Evolutionary conservation across 2,113 vertebrate genomes (phyloP).

Genomic region (Callopanchax toddi): DNA sequence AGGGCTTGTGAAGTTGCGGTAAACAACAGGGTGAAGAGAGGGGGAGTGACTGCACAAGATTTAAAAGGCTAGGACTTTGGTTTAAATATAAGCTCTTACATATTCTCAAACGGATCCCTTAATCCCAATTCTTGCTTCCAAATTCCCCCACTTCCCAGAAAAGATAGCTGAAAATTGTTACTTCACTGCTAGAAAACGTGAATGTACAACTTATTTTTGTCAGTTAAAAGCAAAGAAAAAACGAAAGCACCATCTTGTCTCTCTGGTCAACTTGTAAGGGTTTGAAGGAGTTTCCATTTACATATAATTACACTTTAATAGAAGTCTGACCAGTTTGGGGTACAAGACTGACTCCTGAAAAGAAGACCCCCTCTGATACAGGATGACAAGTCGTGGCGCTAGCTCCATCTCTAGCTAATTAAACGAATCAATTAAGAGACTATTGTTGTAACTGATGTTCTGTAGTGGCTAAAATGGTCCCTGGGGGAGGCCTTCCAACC

Average conservation of each 20-base stretch:
- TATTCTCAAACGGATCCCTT: conserved; percentile 38
- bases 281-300: conserved; percentile 77
- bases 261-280: conserved; percentile 63
- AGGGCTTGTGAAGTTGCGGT: conserved; percentile 52
- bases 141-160: conserved; percentile 35
- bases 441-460: conserved; percentile 96
- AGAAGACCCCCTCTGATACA: conserved; percentile 80
- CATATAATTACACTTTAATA: conserved; percentile 81
- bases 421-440: conserved; percentile 99
- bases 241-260: conserved; percentile 35
- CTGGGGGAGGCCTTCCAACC: conserved; percentile 90
- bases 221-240: conserved; percentile 2
- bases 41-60: conserved; percentile 45
- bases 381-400: conserved; percentile 87
- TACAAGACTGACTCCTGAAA: conserved; percentile 72
- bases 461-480: conserved; percentile 91
- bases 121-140: conserved; percentile 40
- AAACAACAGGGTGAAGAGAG: conserved; percentile 48
- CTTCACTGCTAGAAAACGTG: conserved; percentile 47
- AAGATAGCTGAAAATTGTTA: conserved; percentile 49
- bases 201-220: conserved; percentile 15
- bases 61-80: conserved; percentile 55
- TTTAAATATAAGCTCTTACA: conserved; percentile 74
- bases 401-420: conserved; percentile 97
- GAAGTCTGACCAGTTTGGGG: conserved; percentile 81